Evolutionary conservation across 2,797 vertebrate species (phyloP).

Genomic region (Phataginus tetradactyla): DNA sequence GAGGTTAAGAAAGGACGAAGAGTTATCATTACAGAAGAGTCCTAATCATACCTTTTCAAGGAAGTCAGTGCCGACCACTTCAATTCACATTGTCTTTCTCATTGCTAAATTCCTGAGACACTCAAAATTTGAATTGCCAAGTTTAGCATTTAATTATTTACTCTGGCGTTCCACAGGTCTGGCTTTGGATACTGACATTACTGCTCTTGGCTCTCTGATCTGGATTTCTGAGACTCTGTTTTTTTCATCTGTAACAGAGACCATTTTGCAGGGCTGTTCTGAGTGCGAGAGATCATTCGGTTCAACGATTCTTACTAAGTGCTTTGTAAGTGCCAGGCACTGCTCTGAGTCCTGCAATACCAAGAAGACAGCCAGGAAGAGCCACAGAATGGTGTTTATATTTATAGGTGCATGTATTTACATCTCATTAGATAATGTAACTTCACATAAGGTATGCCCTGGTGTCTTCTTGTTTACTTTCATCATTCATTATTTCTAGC

Average conservation of each 20-base stretch:
- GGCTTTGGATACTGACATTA: background rate
- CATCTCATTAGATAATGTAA: background rate
- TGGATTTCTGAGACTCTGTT: background rate
- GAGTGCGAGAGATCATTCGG: background rate
- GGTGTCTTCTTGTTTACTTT: background rate
- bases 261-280: background rate
- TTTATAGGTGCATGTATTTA: background rate
- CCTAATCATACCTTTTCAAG: background rate
- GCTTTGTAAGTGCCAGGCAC: background rate
- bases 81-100: background rate
- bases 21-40: background rate
- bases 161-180: background rate
- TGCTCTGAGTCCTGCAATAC: background rate
- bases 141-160: background rate
- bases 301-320: background rate
- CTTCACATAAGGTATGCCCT: background rate
- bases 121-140: background rate
- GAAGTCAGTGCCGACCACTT: background rate
- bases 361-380: background rate
- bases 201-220: background rate
- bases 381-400: background rate
- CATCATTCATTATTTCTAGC: slow-evolving; percentile 3
- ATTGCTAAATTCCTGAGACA: background rate
- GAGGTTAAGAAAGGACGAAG: slow-evolving; percentile 38
- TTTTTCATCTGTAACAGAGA: background rate